Conservation (phyloP, 2,888 invertebrate genomes). For the Agrotis puta region DNA sequence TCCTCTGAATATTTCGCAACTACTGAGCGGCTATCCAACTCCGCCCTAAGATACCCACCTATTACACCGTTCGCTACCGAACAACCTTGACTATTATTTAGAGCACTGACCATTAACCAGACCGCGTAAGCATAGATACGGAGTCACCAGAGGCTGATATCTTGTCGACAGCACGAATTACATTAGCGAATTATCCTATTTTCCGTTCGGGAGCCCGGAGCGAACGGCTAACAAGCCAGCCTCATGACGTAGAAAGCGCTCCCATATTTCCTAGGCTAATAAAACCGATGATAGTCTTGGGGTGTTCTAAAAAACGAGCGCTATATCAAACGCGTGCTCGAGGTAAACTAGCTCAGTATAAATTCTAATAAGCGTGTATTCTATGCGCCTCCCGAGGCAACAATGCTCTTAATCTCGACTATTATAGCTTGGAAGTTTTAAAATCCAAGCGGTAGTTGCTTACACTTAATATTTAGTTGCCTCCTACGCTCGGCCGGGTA, state of each 20-base stretch:
- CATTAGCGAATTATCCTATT: slow-evolving; percentile 84
- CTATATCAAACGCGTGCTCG: slow-evolving; percentile 79
- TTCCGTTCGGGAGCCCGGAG: slow-evolving; percentile 78
- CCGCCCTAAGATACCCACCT: slow-evolving; percentile 87
- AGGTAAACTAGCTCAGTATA: slow-evolving; percentile 77
- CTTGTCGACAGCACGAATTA: slow-evolving; percentile 88
- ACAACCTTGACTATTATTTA: slow-evolving; percentile 88
- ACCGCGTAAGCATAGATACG: slow-evolving; percentile 77
- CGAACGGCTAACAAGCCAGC: slow-evolving; percentile 79
- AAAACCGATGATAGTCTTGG: slow-evolving; percentile 83
- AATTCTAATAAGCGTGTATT: slow-evolving; percentile 88
- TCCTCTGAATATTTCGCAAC: slow-evolving; percentile 82
- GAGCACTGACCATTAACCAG: slow-evolving; percentile 78
- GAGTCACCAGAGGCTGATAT: slow-evolving; percentile 86
- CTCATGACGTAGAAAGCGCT: slow-evolving; percentile 78
- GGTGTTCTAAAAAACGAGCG: slow-evolving; percentile 82
- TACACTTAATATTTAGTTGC: slow-evolving; percentile 86
- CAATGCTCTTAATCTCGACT: slow-evolving; percentile 87
- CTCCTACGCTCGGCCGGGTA: slow-evolving; percentile 84
- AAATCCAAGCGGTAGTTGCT: slow-evolving; percentile 84
- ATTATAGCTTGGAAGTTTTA: slow-evolving; percentile 87
- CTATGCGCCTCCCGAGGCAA: slow-evolving; percentile 84
- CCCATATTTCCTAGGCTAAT: slow-evolving; percentile 85
- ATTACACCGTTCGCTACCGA: slow-evolving; percentile 87
- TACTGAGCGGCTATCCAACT: slow-evolving; percentile 69